Percentiles rank a stretch among this genome's conserved stretches.
phyloP scores from a whole-genome alignment of 2,888 invertebrate species.

The Atethmia centrago region DNA sequence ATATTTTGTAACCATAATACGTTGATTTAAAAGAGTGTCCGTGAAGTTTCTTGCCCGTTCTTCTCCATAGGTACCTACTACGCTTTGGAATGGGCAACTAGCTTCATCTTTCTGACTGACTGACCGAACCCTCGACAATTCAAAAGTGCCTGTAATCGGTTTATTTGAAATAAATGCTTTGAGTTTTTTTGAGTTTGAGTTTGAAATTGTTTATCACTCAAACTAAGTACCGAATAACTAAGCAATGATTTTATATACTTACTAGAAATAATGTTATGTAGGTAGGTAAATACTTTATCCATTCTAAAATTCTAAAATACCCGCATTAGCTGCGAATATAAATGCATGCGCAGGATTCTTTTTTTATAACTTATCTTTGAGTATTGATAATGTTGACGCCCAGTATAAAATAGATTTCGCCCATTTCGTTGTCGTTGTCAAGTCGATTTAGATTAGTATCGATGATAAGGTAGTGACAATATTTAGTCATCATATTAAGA shows the following conservation, averaged over 20 bases:
- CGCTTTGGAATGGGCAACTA: no score
- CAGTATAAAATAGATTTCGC: conserved; percentile 17
- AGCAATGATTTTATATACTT: not conserved
- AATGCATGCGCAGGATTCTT: conserved; percentile 24
- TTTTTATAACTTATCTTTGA: conserved; percentile 29
- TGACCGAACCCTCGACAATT: no score
- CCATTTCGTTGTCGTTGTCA: conserved; percentile 31
- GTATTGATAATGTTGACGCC: conserved; percentile 10
- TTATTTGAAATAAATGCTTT: no score
- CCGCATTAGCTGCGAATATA: conserved; percentile 6
- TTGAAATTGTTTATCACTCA: not conserved
- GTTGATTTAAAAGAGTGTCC: no score
- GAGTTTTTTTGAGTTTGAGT: no score
- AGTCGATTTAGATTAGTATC: conserved; percentile 34
- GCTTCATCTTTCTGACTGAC: no score
- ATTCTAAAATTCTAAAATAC: not conserved
- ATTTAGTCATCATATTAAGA: conserved; percentile 38
- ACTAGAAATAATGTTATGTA: not conserved
- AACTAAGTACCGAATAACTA: not conserved
- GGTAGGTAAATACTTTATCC: not conserved
- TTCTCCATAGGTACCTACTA: no score
- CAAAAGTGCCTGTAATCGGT: no score
- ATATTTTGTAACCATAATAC: no score
- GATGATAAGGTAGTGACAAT: conserved; percentile 23
- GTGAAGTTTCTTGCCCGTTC: no score